A percentile compares a stretch with the other conserved stretches of the same genome.
Evolutionary conservation across 1,140 invertebrate genomes (phyloP).

Genomic region (Aleiodes sp.): DNA sequence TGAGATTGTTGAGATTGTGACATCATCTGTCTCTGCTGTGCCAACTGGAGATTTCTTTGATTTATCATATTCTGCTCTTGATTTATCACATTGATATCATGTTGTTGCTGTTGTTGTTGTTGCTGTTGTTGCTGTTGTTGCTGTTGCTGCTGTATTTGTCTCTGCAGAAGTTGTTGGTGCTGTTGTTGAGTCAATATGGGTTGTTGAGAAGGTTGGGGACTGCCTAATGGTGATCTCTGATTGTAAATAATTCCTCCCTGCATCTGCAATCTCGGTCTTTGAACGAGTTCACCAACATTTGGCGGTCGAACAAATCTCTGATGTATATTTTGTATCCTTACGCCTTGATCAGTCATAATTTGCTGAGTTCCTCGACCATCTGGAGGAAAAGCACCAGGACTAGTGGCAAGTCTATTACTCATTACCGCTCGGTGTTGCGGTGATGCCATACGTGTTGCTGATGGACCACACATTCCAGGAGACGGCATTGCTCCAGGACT

Average conservation of each 20-base stretch:
- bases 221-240: slow-evolving; percentile 58
- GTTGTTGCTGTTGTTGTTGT: slow-evolving; percentile 51
- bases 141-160: slow-evolving; percentile 63
- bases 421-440: slow-evolving; percentile 67
- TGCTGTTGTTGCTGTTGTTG: slow-evolving; percentile 60
- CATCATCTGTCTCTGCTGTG: slow-evolving; percentile 63
- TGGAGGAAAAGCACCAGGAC: slow-evolving; percentile 64
- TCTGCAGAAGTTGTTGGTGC: slow-evolving; percentile 37
- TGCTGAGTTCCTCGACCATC: slow-evolving; percentile 63
- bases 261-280: slow-evolving; percentile 58
- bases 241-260: slow-evolving; percentile 58
- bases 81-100: slow-evolving; percentile 53
- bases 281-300: slow-evolving; percentile 48
- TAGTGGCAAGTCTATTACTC: slow-evolving; percentile 63
- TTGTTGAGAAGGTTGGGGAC: slow-evolving; percentile 54
- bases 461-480: slow-evolving; percentile 57
- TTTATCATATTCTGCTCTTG: slow-evolving; percentile 54
- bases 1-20: slow-evolving; percentile 66
- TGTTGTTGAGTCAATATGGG: slow-evolving; percentile 50
- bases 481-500: slow-evolving; percentile 64
- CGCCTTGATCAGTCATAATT: slow-evolving; percentile 51
- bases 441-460: slow-evolving; percentile 68
- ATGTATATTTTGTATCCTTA: slow-evolving; percentile 52
- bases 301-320: slow-evolving; percentile 60
- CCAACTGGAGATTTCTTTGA: slow-evolving; percentile 56